Evolutionary conservation across 1,140 invertebrate genomes (phyloP), one percentile per base, ranked within the genome.

Genomic region (Lanistes nyassanus): DNA sequence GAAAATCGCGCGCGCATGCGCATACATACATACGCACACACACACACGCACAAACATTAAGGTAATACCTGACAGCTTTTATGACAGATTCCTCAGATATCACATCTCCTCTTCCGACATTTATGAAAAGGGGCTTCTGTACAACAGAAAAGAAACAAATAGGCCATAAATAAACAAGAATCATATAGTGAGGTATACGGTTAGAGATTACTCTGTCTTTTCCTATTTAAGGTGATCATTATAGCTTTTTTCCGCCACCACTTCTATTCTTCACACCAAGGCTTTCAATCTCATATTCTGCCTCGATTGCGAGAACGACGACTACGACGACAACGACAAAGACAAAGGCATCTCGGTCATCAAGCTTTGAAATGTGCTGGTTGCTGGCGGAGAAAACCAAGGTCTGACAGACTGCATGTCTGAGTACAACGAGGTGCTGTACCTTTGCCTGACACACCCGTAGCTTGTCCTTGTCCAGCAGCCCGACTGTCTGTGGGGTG

Each of bases 81-180:
- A 92, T 82, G 36, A 93, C 78, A 74, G 90, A 89, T 0, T 68
- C 60, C 85, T 92, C 91, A 72, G 81, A 83, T 23, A 92, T 90
- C n/a, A 92, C 78, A 77, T 88, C 89, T 47, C 92, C 91, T 80
- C 92, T 83, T 31, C 92, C 92, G 79, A 92, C 86, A 80, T 92
- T 93, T 26, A 92, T 91, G 67, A 93, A 90, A 31, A 82, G 69
- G 29, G 83, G 79, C 76, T 84, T 84, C 84, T 86, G 67, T 23
- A 77, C 74, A 31, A 26, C 47, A 91, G 81, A 26, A 2, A 42
- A 21, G n/a, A 37, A 36, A 19, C 42, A 71, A 69, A 5, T 9
- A 13, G 6, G 0, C 19, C 9, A n/a, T 47, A 47, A 47, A 47
- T 47, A 1, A 47, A 16, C 42, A 47, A 47, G n/a, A n/a, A n/a